Evolutionary conservation across 2,888 invertebrate species (phyloP), one percentile per base, ranked within the genome.

Genomic region (Bembecia ichneumoniformis): DNA sequence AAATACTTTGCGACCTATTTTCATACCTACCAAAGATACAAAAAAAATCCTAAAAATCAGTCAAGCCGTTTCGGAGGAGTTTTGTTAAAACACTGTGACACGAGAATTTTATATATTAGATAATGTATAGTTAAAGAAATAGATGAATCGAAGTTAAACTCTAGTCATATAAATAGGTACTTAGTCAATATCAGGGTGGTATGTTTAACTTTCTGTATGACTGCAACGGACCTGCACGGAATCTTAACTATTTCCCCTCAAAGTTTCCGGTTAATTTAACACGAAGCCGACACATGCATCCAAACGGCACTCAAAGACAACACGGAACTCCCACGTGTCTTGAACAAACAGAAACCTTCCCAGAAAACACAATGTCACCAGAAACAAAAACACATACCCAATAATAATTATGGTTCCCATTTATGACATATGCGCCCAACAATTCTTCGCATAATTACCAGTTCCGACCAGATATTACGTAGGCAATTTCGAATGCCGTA

Each of bases 261-360:
- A 65, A 73, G 75, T 82, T 86, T 82, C 82, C 82, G 82, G 82
- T 82, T 82, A 82, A 83, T 83, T 83, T 83, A 83, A 83, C 77
- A 58, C 72, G 70, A 66, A 72, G 72, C 74, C 78, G 74, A 70
- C 74, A 77, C 74, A 79, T 82, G 82, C 77, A 74, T 73, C 71
- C 66, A 68, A 76, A 74, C 65, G 64, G 55, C 58, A 53, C 56
- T 56, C 59, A 61, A 64, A 64, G 59, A 68, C 68, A 66, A 62
- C 57, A 58, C 65, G 66, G 69, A 71, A 70, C 77, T 82, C 82
- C 79, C 81, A 82, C 81, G 76, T 79, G 78, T 69, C 69, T 64
- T 65, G 63, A 68, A 74, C 72, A 77, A 78, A 77, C 74, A 77
- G 66, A 60, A 58, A 69, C 57, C 59, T 79, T 81, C 80, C 70